phyloP scores from a whole-genome alignment of 2,113 vertebrate genomes.

The Turnix velox region DNA sequence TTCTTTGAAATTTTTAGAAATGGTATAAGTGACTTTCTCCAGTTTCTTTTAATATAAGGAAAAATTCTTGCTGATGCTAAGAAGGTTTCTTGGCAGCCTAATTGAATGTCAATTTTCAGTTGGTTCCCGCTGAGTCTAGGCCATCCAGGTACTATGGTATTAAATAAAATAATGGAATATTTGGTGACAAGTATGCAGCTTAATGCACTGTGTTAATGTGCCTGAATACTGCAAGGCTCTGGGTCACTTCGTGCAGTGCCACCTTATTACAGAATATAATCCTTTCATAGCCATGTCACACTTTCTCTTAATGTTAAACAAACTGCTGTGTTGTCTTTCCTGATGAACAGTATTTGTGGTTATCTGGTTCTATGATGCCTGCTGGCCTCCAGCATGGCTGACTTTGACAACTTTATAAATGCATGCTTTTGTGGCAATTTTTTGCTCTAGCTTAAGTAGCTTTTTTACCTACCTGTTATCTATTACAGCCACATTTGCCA shows the following conservation, averaged over 20 bases:
- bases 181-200: background rate
- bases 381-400: background rate
- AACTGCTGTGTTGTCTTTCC: background rate
- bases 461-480: background rate
- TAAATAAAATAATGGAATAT: background rate
- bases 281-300: background rate
- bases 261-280: background rate
- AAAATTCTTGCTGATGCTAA: background rate
- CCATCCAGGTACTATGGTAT: background rate
- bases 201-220: background rate
- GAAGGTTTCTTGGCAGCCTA: background rate
- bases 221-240: background rate
- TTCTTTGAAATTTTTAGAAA: background rate
- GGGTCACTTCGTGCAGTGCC: background rate
- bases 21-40: background rate
- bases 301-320: background rate
- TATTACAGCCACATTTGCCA: background rate
- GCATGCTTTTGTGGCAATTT: background rate
- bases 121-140: background rate
- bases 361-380: background rate
- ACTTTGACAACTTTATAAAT: background rate
- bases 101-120: background rate
- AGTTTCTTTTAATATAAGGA: background rate
- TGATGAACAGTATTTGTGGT: background rate
- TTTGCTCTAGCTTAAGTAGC: background rate